Evolutionary conservation across 2,113 vertebrate genomes (phyloP).

Genomic region (Notothenia coriiceps): DNA sequence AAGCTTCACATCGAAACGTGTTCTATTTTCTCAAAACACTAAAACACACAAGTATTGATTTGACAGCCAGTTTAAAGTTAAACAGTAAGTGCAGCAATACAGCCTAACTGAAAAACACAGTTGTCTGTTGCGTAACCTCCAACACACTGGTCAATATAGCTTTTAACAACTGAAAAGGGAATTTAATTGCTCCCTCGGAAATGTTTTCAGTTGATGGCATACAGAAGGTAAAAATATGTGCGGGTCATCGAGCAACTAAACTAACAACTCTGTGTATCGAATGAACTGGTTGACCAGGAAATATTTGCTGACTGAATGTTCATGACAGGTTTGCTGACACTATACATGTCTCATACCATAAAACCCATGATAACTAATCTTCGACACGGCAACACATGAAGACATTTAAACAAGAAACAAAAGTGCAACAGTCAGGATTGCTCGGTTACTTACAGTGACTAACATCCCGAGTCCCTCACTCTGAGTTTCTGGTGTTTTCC

Average conservation of each 20-base stretch:
- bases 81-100: too few relatives aligned
- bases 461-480: too few relatives aligned
- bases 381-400: not conserved
- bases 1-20: too few relatives aligned
- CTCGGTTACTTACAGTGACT: too few relatives aligned
- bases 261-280: too few relatives aligned
- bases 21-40: too few relatives aligned
- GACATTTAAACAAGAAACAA: not conserved
- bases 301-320: not conserved
- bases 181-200: not conserved
- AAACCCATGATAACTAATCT: not conserved
- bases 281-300: not conserved
- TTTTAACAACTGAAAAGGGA: too few relatives aligned
- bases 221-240: not conserved
- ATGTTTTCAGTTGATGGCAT: not conserved
- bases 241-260: not conserved
- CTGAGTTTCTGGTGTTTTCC: not conserved
- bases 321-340: not conserved
- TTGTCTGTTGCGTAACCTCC: too few relatives aligned
- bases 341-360: not conserved
- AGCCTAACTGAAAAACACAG: too few relatives aligned
- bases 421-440: not conserved
- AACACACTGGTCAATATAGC: too few relatives aligned
- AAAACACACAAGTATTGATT: too few relatives aligned
- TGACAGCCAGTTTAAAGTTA: too few relatives aligned